phyloP scores from a whole-genome alignment of 1,140 invertebrate species.

The Atopsyche davidsoni region DNA sequence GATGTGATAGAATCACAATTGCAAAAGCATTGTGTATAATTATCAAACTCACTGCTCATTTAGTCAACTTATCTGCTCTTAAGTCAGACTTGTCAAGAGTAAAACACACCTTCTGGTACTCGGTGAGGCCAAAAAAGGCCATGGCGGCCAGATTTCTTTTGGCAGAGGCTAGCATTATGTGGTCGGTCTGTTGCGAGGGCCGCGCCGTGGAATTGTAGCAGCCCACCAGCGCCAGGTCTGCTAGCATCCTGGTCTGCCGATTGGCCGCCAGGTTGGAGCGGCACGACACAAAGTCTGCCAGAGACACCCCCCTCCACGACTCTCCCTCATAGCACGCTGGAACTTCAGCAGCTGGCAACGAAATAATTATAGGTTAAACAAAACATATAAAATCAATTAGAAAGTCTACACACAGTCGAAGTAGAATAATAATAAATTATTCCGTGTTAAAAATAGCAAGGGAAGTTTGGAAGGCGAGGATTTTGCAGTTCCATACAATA shows the following conservation, averaged over 20 bases:
- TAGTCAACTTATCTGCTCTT: too few relatives aligned
- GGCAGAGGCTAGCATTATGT: slow-evolving; percentile 88
- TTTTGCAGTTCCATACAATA: too few relatives aligned
- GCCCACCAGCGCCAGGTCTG: slow-evolving; percentile 87
- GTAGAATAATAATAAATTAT: too few relatives aligned
- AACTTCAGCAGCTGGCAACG: slow-evolving; percentile 56
- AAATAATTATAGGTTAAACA: slow-evolving; percentile 2
- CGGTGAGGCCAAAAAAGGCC: slow-evolving; percentile 96
- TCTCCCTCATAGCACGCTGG: slow-evolving; percentile 68
- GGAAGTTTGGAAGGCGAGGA: too few relatives aligned
- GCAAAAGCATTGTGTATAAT: not conserved
- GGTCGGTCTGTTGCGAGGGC: slow-evolving; percentile 82
- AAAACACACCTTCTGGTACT: slow-evolving; percentile 81
- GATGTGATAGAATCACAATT: too few relatives aligned
- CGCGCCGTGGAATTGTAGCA: slow-evolving; percentile 87
- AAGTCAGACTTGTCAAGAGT: too few relatives aligned
- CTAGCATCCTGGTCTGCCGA: slow-evolving; percentile 95
- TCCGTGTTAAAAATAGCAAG: too few relatives aligned
- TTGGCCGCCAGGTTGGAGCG: slow-evolving; percentile 91
- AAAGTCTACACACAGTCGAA: too few relatives aligned
- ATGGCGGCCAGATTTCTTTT: slow-evolving; percentile 91
- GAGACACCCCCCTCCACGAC: slow-evolving; percentile 57
- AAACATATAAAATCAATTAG: too few relatives aligned
- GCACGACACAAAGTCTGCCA: slow-evolving; percentile 86
- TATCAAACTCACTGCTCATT: too few relatives aligned